Base-by-base conservation (phyloP, 30 jellyfish, hydroid and myxozoan genomes). In the Morbakka virulenta region DNA sequence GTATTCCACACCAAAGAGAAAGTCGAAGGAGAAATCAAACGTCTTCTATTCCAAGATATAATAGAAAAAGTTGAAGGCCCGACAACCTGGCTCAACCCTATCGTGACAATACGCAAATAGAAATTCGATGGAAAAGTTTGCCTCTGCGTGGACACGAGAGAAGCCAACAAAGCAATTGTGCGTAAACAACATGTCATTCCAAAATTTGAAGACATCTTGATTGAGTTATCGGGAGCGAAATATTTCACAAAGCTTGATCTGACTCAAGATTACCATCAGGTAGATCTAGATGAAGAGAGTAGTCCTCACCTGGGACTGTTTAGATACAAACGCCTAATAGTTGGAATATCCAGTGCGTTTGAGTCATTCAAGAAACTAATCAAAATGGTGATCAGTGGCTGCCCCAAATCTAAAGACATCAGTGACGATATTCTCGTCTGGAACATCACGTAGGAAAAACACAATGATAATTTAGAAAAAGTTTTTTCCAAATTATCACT, bases 401-500 rank as follows among this genome's bases (percentile, higher is more conserved):
- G 69, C 32, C 47, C 69, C 4, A 71, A 83, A 22, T 49, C 84
- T 24, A 64, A 34, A 57, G 64, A 77, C 33, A 50, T 52, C 79
- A 27, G 64, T n/a, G 86, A 74, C 24, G 83, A 0, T 53, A 51
- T 74, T 79, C 79, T 74, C 29, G 86, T 74, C 2, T 70, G 82
- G 82, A 72, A 48, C 26, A 48, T 29, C 35, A 34, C 77, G n/a
- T 49, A 13, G 26, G 82, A 70, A 72, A 50, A 70, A 48, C 79
- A 70, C 30, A 70, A 70, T 31, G 24, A 25, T 70, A n/a, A n/a
- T n/a, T n/a, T n/a, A n/a, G n/a, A n/a, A n/a, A n/a, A n/a, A n/a
- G n/a, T n/a, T n/a, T n/a, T n/a, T n/a, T n/a, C n/a, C n/a, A n/a
- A n/a, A n/a, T n/a, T n/a, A n/a, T n/a, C n/a, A n/a, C n/a, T n/a